Percentiles rank a stretch among this genome's conserved stretches.
These are phyloP conservation scores for Melozone crissalis DNA, from an alignment of 2,113 vertebrate species.

Conservation along the genomic window DNA sequence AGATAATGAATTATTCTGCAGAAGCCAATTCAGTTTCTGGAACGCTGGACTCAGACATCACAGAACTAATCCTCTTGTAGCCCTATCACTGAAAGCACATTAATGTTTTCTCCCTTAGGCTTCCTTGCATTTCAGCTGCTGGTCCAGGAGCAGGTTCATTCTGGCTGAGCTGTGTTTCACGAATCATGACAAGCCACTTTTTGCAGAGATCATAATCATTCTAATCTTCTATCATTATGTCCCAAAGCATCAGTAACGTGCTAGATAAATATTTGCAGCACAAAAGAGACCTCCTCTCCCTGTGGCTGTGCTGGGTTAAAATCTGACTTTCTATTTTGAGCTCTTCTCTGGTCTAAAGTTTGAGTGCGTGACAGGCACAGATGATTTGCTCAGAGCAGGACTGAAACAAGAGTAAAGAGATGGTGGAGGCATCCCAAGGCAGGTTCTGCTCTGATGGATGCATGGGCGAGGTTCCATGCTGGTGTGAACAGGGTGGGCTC, in stretches of 20 bases:
- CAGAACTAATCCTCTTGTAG: conserved; percentile 44
- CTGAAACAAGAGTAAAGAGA: background rate
- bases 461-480: background rate
- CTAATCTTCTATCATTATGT: background rate
- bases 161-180: background rate
- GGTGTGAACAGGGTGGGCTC: background rate
- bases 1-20: conserved; percentile 29
- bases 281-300: background rate
- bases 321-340: background rate
- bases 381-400: background rate
- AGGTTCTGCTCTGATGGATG: background rate
- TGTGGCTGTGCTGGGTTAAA: background rate
- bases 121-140: conserved; percentile 10
- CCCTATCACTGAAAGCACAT: background rate
- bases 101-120: background rate
- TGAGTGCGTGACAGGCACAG: background rate
- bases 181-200: background rate
- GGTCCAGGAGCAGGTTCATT: background rate
- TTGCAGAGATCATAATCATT: background rate
- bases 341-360: background rate
- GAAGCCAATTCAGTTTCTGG: conserved; percentile 18
- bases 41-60: conserved; percentile 6
- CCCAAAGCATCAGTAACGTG: background rate
- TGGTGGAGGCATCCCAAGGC: background rate
- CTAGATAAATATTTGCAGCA: conserved; percentile 18